Percentiles rank a stretch among this genome's conserved stretches.
phyloP scores from a whole-genome alignment of 2,797 vertebrate genomes.

The Acestrorhynchus altus region DNA sequence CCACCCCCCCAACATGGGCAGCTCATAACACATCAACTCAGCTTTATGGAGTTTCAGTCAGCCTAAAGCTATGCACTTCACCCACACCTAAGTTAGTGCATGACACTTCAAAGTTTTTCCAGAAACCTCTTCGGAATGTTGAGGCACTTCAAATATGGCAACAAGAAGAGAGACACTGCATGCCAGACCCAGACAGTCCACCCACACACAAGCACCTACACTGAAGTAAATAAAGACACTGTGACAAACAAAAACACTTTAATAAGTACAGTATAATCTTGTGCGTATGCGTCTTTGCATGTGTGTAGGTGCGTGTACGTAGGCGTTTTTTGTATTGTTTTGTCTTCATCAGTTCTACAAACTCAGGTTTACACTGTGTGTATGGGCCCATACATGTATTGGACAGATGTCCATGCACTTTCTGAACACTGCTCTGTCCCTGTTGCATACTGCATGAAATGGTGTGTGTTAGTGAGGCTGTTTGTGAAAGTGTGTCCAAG shows the following conservation, averaged over 20 bases:
- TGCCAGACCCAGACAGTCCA: constrained; percentile 54
- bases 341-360: neutral
- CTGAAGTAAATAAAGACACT: constrained; percentile 55
- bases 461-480: constrained; percentile 2
- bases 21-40: neutral
- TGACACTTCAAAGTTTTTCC: constrained; percentile 45
- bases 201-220: constrained; percentile 55
- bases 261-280: constrained; percentile 41
- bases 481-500: constrained; percentile 23
- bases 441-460: neutral
- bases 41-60: constrained; percentile 37
- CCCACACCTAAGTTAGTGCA: constrained; percentile 50
- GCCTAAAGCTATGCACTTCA: constrained; percentile 45
- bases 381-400: constrained; percentile 16
- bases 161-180: constrained; percentile 49
- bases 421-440: neutral
- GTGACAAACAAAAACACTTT: constrained; percentile 39
- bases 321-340: neutral
- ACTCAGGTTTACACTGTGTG: constrained; percentile 38
- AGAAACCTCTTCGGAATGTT: constrained; percentile 51
- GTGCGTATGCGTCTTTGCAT: neutral
- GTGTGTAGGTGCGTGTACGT: constrained; percentile 21
- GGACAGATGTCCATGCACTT: constrained; percentile 18
- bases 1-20: neutral
- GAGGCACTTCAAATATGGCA: constrained; percentile 55